phyloP scores from a whole-genome alignment of 1,140 invertebrate genomes.

The Octopus bimaculoides region DNA sequence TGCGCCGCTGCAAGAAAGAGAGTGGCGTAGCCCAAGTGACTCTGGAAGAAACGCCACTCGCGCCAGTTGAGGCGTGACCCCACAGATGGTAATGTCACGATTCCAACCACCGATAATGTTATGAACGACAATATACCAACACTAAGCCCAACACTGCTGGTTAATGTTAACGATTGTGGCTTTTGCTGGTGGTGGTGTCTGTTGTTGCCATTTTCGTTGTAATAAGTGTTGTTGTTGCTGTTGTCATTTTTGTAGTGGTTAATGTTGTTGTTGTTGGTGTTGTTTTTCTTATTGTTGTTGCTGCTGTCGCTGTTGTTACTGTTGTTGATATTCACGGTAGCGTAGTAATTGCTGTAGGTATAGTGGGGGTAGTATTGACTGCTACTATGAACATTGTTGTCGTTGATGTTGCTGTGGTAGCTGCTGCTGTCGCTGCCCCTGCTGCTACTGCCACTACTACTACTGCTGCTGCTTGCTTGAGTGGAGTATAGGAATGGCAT shows the following conservation, averaged over 20 bases:
- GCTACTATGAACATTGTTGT: conserved; percentile 34
- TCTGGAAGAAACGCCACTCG: conserved; percentile 50
- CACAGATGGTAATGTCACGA: conserved; percentile 46
- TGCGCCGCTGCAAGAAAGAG: conserved; percentile 41
- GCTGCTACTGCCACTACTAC: conserved; percentile 31
- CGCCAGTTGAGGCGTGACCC: conserved; percentile 44
- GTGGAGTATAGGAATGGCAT: conserved; percentile 47
- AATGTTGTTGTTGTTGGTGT: too few species aligned
- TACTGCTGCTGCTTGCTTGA: conserved; percentile 31
- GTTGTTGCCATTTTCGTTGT: conserved; percentile 43
- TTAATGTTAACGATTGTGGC: too few species aligned
- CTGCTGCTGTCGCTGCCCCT: conserved; percentile 29
- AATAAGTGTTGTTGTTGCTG: background rate
- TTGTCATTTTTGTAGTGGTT: too few species aligned
- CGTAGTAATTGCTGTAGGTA: background rate
- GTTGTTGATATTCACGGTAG: too few species aligned
- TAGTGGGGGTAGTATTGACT: conserved; percentile 19
- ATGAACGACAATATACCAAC: conserved; percentile 43
- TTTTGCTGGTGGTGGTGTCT: too few species aligned
- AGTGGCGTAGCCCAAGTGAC: conserved; percentile 40
- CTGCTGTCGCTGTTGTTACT: too few species aligned
- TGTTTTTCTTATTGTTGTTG: too few species aligned
- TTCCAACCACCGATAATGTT: conserved; percentile 38
- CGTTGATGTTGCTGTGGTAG: conserved; percentile 34
- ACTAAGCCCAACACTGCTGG: conserved; percentile 39